Evolutionary conservation across 2,797 vertebrate genomes (phyloP).

Genomic region (Petrocephalus schoutedeni): DNA sequence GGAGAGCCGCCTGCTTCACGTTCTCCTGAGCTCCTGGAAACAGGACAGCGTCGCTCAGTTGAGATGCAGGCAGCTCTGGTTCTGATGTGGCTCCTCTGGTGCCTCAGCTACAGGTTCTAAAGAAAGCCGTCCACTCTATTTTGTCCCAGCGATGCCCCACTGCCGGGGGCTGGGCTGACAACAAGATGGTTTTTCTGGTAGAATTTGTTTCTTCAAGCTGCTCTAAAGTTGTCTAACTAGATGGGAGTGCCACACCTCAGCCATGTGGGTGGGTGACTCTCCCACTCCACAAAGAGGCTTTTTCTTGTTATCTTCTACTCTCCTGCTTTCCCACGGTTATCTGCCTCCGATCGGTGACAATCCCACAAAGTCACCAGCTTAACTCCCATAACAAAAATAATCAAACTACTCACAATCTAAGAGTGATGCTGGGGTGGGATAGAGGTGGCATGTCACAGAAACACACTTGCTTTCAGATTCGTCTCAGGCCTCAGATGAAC

Average conservation of each 20-base stretch:
- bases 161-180: neutral
- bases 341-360: neutral
- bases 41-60: neutral
- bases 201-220: neutral
- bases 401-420: neutral
- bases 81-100: neutral
- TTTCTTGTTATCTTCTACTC: neutral
- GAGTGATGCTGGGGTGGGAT: neutral
- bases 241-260: neutral
- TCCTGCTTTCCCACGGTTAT: conserved; percentile 1
- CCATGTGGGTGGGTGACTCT: neutral
- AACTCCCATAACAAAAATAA: neutral
- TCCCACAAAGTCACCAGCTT: neutral
- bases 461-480: neutral
- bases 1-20: neutral
- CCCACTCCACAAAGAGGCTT: neutral
- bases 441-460: neutral
- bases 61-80: neutral
- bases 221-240: neutral
- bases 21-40: neutral
- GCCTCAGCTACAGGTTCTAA: neutral
- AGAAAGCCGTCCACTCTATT: neutral
- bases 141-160: neutral
- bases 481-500: neutral
- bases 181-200: too few relatives aligned